Evolutionary conservation across 1,140 invertebrate species (phyloP), one percentile per base, ranked within the genome.

Genomic region (Drosophila sp.): DNA sequence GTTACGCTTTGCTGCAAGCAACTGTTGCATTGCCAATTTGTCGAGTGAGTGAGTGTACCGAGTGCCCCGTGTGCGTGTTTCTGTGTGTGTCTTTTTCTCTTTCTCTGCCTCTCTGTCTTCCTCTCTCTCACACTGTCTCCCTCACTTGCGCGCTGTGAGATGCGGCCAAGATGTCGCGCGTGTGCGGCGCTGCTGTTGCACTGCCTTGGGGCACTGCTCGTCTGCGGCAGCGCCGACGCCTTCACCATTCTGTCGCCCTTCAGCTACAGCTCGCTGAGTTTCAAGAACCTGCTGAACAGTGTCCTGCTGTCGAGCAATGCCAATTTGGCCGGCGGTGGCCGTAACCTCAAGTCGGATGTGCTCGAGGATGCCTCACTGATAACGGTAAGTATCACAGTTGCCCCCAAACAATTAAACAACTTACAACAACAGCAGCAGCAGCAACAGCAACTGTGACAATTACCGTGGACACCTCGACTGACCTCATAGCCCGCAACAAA

Each of bases 361-460:
- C 84, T 91, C n/a, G 90, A 91, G 50, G 90, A 91, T 82, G 90
- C 90, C 38, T 91, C 90, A 14, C 72, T 91, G 53, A 91, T 91
- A 76, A 91, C 90, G 87, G 90, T 91, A 89, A 86, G 89, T 74
- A 36, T 25, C 43, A n/a, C 46, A 25, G 34, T 34, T 56, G 36
- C 27, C 66, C 51, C 29, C 46, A 34, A 45, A 43, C n/a, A n/a
- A 50, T 21, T 2, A 21, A 21, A 4, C 21, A n/a, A n/a, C n/a
- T n/a, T n/a, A n/a, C 21, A 21, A 21, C 21, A 21, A 21, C 21
- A 21, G 4, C 21, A 21, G 4, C 21, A 41, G 2, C 54, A 11
- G 7, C 18, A 29, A 38, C 38, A 27, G 29, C 16, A 62, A 50
- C 21, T 65, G 43, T n/a, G 45, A 29, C 18, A 25, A 14, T 40